Evolutionary conservation across 2,113 vertebrate species (phyloP), one percentile per base, ranked within the genome.

Genomic region (Paralichthys olivaceus): DNA sequence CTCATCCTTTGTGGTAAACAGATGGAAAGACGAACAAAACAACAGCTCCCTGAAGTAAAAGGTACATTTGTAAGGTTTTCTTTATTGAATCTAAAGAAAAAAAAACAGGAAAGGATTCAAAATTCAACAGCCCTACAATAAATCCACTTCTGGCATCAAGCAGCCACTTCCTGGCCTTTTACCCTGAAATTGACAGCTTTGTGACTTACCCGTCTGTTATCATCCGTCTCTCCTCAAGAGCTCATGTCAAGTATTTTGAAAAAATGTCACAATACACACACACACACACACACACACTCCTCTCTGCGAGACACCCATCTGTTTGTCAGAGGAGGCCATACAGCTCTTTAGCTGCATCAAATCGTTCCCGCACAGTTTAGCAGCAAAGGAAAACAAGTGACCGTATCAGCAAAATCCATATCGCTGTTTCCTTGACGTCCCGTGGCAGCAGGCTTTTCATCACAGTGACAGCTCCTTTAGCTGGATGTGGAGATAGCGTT

Each of bases 301-400:
- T 68, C 15, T 20, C 75, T 53, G 26, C 20, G 26, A 83, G 26
- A 53, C 56, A 68, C 56, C 32, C 45, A 32, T 77, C 73, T 76
- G 53, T 55, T 80, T 75, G 80, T 84, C 86, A 84, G 61, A 57
- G 47, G 71, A 81, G 54, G 69, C 75, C 55, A 47, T 58, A 23
- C 53, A 56, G 40, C 77, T 80, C 79, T 80, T 84, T 71, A 73
- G 79, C n/a, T 73, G 57, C 68, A 77, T 75, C 75, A 78, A 69
- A 81, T 71, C 61, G 60, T 76, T 79, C 17, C 13, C 83, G 79
- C 53, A 68, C 60, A 84, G 74, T 91, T 90, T 87, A 81, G 63
- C 67, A 76, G 64, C 79, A 82, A 76, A 90, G 67, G 78, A 84
- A 77, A 86, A 80, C 71, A 87, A 80, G 56, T 22, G 6, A 72